phyloP scores from a whole-genome alignment of 2,888 invertebrate species.

The Hofmannophila pseudospretella region DNA sequence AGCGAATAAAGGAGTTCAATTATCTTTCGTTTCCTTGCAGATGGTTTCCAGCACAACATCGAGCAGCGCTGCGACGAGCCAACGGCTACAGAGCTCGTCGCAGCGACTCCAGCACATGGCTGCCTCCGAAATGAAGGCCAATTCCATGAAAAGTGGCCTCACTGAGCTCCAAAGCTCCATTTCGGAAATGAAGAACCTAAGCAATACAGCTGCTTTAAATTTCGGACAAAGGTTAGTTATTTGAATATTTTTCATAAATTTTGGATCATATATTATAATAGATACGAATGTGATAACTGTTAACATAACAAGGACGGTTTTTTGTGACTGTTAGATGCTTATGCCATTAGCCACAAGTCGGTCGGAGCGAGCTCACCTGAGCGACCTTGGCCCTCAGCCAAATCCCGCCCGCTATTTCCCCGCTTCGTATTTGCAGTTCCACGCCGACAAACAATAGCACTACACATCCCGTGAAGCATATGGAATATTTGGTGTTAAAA shows the following conservation, averaged over 20 bases:
- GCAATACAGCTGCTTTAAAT: conserved; percentile 61
- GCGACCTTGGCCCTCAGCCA: conserved; percentile 69
- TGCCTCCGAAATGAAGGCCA: conserved; percentile 87
- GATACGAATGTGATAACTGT: no score
- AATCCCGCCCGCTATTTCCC: conserved; percentile 62
- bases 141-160: conserved; percentile 88
- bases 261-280: no score
- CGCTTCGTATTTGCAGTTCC: conserved; percentile 64
- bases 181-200: conserved; percentile 90
- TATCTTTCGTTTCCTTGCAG: conserved; percentile 27
- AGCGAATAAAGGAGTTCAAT: neutral
- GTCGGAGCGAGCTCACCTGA: conserved; percentile 68
- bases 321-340: conserved; percentile 31
- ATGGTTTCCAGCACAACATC: conserved; percentile 79
- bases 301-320: conserved; percentile 39
- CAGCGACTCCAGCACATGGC: conserved; percentile 74
- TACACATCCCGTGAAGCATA: conserved; percentile 37
- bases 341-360: conserved; percentile 40
- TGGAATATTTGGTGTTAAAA: conserved; percentile 6
- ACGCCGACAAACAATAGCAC: conserved; percentile 70
- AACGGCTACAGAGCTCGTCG: conserved; percentile 78
- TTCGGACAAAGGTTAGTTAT: conserved; percentile 58
- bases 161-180: conserved; percentile 89
- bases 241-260: conserved; percentile 5
- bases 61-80: conserved; percentile 78